These are phyloP conservation scores for Cotesia congregata DNA, from an alignment of 2,888 invertebrate species.

Conservation along the genomic window DNA sequence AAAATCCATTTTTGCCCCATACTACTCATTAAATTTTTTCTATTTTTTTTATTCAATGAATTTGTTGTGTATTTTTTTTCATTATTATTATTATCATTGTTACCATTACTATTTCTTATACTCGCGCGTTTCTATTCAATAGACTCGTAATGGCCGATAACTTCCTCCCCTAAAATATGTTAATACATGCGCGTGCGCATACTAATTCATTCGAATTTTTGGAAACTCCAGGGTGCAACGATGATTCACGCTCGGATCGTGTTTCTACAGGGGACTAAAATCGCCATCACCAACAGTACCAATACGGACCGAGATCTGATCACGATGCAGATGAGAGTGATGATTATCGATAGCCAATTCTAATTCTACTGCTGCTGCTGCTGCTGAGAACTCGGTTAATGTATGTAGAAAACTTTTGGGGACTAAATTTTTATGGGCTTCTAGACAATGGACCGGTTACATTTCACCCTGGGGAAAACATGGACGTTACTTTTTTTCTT, in stretches of 20 bases:
- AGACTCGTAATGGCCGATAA: constrained; percentile 61
- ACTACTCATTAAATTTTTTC: constrained; percentile 50
- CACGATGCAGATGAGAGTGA: constrained; percentile 6
- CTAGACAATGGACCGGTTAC: constrained; percentile 49
- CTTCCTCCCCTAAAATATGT: constrained; percentile 62
- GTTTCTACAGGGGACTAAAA: constrained; percentile 33
- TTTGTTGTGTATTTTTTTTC: constrained; percentile 40
- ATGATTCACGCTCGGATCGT: constrained; percentile 58
- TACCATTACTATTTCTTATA: constrained; percentile 30
- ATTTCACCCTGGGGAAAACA: constrained; percentile 32
- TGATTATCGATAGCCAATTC: constrained; percentile 9
- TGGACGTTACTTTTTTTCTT: constrained; percentile 24
- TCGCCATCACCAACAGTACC: neutral
- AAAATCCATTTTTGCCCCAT: constrained; percentile 52
- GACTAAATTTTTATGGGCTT: constrained; percentile 50
- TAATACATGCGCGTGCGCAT: constrained; percentile 63
- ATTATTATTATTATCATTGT: no score
- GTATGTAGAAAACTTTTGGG: constrained; percentile 21
- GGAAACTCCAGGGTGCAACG: constrained; percentile 51
- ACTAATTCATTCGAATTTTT: constrained; percentile 68
- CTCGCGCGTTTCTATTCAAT: constrained; percentile 48
- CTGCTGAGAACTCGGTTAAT: constrained; percentile 14
- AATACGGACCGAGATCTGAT: neutral
- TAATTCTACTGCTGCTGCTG: neutral
- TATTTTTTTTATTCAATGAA: constrained; percentile 13